These are phyloP conservation scores for Gadus chalcogrammus DNA, from an alignment of 2,113 vertebrate species.

Conservation along the genomic window DNA sequence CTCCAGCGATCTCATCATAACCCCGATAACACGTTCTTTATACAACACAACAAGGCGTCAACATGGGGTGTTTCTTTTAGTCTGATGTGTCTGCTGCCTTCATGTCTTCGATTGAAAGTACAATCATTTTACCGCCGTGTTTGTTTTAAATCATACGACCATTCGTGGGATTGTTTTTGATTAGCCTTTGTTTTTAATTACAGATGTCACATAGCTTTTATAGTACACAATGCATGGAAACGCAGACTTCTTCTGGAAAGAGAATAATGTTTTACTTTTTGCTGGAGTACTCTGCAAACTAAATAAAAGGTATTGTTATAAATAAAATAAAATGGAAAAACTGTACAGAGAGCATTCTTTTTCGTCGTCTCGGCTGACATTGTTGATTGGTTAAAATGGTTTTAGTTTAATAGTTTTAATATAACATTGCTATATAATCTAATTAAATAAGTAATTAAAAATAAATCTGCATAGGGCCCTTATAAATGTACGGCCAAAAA, in stretches of 20 bases:
- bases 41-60: conserved; percentile 40
- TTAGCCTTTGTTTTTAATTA: conserved; percentile 54
- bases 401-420: too few relatives aligned
- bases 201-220: conserved; percentile 73
- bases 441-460: too few relatives aligned
- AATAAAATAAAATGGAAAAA: conserved; percentile 83
- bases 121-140: conserved; percentile 62
- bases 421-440: too few relatives aligned
- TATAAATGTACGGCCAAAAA: too few relatives aligned
- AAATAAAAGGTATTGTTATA: conserved; percentile 96
- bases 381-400: not conserved
- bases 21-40: conserved; percentile 52
- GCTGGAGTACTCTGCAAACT: conserved; percentile 93
- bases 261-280: conserved; percentile 88
- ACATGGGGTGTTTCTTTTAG: conserved; percentile 42
- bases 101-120: conserved; percentile 59
- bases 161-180: conserved; percentile 62
- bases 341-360: conserved; percentile 45
- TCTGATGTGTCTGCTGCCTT: conserved; percentile 25
- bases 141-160: conserved; percentile 57
- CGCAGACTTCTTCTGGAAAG: conserved; percentile 77
- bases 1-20: conserved; percentile 52
- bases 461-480: too few relatives aligned
- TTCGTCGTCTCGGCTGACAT: conserved; percentile 26
- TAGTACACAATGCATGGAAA: conserved; percentile 77